These are phyloP conservation scores for Abscondita cerata DNA, from an alignment of 2,888 invertebrate species.

Conservation along the genomic window DNA sequence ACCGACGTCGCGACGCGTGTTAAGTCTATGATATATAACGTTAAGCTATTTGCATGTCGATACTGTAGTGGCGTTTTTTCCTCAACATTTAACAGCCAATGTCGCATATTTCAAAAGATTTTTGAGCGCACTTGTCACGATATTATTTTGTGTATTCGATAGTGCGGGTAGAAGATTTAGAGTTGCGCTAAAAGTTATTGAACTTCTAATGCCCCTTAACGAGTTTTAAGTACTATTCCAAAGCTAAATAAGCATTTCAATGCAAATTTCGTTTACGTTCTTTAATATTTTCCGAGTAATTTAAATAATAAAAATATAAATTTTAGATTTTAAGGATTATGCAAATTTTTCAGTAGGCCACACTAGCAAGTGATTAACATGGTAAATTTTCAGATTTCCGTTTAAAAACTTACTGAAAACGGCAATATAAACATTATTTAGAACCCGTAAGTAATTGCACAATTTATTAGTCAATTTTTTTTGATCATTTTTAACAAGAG, in stretches of 20 bases:
- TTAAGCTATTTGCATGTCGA: conserved; percentile 47
- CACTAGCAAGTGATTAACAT: conserved; percentile 37
- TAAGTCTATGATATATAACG: conserved; percentile 47
- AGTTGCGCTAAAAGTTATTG: conserved; percentile 29
- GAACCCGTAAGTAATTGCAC: too few species aligned
- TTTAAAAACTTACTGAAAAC: too few species aligned
- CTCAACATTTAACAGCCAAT: conserved; percentile 1
- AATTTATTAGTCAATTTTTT: too few species aligned
- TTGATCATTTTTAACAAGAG: too few species aligned
- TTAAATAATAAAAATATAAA: conserved; percentile 39
- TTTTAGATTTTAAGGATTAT: conserved; percentile 39
- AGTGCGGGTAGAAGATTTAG: not conserved
- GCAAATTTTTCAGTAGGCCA: conserved; percentile 34
- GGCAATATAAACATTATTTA: too few species aligned
- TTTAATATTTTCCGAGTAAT: conserved; percentile 31
- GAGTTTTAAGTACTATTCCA: conserved; percentile 18
- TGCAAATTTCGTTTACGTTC: conserved; percentile 22
- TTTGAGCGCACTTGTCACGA: not conserved
- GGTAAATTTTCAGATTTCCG: conserved; percentile 24
- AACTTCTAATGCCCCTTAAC: conserved; percentile 35
- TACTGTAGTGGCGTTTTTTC: conserved; percentile 16
- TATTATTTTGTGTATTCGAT: conserved; percentile 13
- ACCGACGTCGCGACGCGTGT: conserved; percentile 46
- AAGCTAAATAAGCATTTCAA: conserved; percentile 19
- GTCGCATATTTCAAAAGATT: conserved; percentile 19